phyloP scores from a whole-genome alignment of 2,888 invertebrate genomes.

The Ormia ochracea region DNA sequence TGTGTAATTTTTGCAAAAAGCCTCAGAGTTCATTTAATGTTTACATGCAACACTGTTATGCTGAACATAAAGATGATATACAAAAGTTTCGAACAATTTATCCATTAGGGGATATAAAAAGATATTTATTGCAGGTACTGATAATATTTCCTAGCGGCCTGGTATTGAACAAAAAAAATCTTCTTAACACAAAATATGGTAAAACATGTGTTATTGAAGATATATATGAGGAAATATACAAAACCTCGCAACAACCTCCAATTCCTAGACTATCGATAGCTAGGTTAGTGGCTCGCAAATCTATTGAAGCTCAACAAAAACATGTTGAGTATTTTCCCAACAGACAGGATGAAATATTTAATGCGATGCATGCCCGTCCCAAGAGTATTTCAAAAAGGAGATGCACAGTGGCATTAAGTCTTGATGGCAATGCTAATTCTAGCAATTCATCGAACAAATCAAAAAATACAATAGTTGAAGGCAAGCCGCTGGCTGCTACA shows the following conservation, averaged over 20 bases:
- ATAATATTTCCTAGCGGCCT: constrained; percentile 72
- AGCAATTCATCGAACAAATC: not conserved
- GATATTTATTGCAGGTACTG: constrained; percentile 67
- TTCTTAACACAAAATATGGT: constrained; percentile 65
- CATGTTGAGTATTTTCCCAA: not conserved
- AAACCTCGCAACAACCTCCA: constrained; percentile 68
- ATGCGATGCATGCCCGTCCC: not conserved
- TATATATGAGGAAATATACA: constrained; percentile 68
- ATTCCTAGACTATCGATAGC: constrained; percentile 69
- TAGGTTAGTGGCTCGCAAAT: constrained; percentile 66
- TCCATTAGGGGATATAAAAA: constrained; percentile 61
- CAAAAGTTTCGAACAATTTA: constrained; percentile 65
- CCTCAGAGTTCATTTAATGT: constrained; percentile 65
- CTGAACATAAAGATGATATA: constrained; percentile 64
- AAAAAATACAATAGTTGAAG: not conserved
- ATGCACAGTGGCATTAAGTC: constrained; percentile 43
- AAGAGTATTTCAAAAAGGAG: constrained; percentile 39
- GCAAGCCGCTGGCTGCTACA: not conserved
- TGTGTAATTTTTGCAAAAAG: constrained; percentile 66
- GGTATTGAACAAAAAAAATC: constrained; percentile 68
- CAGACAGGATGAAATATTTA: not conserved
- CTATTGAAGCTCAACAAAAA: constrained; percentile 63
- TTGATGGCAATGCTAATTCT: constrained; percentile 25
- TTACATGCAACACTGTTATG: constrained; percentile 72
- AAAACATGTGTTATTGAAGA: constrained; percentile 60